Conservation (phyloP, 2,888 invertebrate species). For the Thereva unica region DNA sequence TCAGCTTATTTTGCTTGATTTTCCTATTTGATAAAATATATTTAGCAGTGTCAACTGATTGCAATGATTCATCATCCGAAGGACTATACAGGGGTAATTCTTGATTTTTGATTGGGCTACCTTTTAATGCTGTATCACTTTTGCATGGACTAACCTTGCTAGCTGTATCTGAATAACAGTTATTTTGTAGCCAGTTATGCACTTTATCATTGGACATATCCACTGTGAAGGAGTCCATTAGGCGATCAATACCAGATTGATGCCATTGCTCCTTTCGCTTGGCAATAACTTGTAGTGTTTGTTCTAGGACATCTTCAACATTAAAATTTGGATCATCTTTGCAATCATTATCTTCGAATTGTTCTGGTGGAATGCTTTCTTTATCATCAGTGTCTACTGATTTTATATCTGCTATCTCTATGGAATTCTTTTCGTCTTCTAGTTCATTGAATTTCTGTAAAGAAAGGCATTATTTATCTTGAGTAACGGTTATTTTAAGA, state of each 20-base stretch:
- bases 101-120: slow-evolving; percentile 10
- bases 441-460: slow-evolving; percentile 25
- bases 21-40: slow-evolving; percentile 42
- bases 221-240: slow-evolving; percentile 31
- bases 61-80: slow-evolving; percentile 13
- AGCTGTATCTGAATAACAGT: slow-evolving; percentile 8
- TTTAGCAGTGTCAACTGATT: slow-evolving; percentile 39
- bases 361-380: slow-evolving; percentile 20
- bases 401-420: background rate
- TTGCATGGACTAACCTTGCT: background rate
- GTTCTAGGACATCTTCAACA: slow-evolving; percentile 20
- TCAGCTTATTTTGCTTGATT: slow-evolving; percentile 10
- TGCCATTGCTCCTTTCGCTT: slow-evolving; percentile 28
- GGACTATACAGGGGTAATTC: slow-evolving; percentile 9
- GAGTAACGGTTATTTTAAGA: too few relatives aligned
- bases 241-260: slow-evolving; percentile 26
- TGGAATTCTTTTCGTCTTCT: background rate
- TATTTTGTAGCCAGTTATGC: slow-evolving; percentile 28
- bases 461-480: background rate
- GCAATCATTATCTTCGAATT: slow-evolving; percentile 24
- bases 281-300: slow-evolving; percentile 35
- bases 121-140: background rate
- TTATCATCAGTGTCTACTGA: background rate
- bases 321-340: slow-evolving; percentile 26
- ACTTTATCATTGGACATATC: slow-evolving; percentile 28